These are phyloP conservation scores for Cantharis lateralis DNA, from an alignment of 2,888 invertebrate genomes.

Conservation along the genomic window DNA sequence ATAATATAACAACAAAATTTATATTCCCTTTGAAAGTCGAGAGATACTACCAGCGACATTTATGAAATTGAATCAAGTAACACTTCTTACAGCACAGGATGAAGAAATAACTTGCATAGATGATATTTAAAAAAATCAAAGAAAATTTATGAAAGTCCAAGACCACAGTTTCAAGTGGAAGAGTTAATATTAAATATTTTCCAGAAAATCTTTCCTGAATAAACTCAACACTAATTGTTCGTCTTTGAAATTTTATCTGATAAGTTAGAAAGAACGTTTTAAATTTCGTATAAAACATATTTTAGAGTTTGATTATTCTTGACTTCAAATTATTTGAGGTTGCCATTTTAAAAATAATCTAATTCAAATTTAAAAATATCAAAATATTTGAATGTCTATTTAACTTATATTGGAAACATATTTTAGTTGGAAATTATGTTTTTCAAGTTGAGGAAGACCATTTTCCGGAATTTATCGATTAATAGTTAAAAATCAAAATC, in stretches of 20 bases:
- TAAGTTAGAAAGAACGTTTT: not conserved
- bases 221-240: not conserved
- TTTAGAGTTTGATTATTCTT: too few species aligned
- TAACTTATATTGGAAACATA: too few species aligned
- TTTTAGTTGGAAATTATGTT: too few species aligned
- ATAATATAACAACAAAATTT: not conserved
- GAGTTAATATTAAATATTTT: not conserved
- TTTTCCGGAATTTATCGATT: too few species aligned
- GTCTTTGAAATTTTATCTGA: not conserved
- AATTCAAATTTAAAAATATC: too few species aligned
- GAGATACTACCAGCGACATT: not conserved
- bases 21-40: not conserved
- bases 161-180: not conserved
- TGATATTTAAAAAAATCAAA: not conserved
- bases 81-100: not conserved
- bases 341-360: too few species aligned
- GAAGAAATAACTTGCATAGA: not conserved
- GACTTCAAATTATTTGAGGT: too few species aligned
- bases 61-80: not conserved
- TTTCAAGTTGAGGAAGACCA: too few species aligned
- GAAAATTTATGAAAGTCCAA: not conserved
- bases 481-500: too few species aligned
- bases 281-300: not conserved
- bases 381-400: too few species aligned
- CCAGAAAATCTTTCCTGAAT: not conserved